A percentile compares a stretch with the other conserved stretches of the same genome.
Evolutionary conservation across 1,140 invertebrate genomes (phyloP).

Genomic region (Calycopis cecrops): DNA sequence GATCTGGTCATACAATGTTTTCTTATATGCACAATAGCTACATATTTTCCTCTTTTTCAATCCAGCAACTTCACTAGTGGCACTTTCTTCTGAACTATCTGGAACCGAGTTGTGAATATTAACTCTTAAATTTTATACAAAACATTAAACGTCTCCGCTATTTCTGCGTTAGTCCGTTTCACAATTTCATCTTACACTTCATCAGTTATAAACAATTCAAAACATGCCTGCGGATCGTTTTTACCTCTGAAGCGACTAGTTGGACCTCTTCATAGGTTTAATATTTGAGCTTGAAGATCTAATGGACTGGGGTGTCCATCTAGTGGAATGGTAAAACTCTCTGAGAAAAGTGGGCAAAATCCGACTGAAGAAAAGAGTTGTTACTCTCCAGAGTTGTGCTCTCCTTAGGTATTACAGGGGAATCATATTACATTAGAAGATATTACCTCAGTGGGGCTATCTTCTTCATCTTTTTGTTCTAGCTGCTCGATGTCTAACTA

Average conservation of each 20-base stretch:
- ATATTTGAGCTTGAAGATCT: not conserved
- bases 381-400: not conserved
- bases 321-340: not conserved
- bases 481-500: conserved; percentile 3
- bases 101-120: too few relatives aligned
- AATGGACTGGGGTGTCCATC: too few relatives aligned
- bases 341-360: not conserved
- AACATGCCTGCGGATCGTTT: not conserved
- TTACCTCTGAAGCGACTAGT: not conserved
- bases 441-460: not conserved
- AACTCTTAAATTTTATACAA: too few relatives aligned
- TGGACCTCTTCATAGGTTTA: not conserved
- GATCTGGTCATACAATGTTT: too few relatives aligned
- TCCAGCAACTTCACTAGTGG: too few relatives aligned
- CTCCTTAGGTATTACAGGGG: not conserved
- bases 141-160: not conserved
- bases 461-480: conserved; percentile 2
- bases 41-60: too few relatives aligned
- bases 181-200: not conserved
- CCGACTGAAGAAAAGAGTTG: not conserved
- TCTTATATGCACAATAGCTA: too few relatives aligned
- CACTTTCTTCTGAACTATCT: too few relatives aligned
- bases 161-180: not conserved
- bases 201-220: conserved; percentile 3
- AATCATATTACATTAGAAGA: not conserved